Evolutionary conservation across 2,797 vertebrate species (phyloP).

Genomic region (Clarias platycephalus): DNA sequence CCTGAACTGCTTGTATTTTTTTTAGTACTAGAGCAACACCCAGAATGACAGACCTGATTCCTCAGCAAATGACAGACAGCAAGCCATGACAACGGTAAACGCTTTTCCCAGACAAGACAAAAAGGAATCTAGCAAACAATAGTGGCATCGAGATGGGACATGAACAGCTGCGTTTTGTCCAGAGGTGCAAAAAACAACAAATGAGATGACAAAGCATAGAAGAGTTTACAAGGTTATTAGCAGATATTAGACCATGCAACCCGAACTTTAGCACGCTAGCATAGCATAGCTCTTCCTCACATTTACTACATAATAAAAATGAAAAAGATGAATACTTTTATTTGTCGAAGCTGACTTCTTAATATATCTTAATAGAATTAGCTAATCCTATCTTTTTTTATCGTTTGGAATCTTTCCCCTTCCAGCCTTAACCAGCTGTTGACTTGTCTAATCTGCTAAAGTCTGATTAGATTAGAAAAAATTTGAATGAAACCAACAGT

Average conservation of each 20-base stretch:
- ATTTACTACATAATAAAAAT: neutral
- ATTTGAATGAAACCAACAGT: conserved; percentile 18
- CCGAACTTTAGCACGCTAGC: neutral
- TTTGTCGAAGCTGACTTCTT: neutral
- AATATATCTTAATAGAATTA: neutral
- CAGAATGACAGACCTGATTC: neutral
- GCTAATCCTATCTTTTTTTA: neutral
- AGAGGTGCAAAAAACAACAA: neutral
- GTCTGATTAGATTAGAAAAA: conserved; percentile 9
- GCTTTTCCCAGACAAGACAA: conserved; percentile 30
- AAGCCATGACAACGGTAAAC: conserved; percentile 27
- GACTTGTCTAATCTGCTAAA: conserved; percentile 12
- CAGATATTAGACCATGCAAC: neutral
- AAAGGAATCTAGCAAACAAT: conserved; percentile 19
- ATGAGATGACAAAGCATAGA: neutral
- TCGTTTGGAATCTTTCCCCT: neutral
- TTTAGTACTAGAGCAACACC: neutral
- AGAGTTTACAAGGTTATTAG: neutral
- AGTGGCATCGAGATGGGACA: conserved; percentile 2
- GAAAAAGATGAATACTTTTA: neutral
- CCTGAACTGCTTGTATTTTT: neutral
- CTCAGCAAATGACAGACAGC: conserved; percentile 24
- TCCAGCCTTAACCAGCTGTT: conserved; percentile 2
- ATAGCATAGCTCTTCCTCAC: neutral
- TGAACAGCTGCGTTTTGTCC: neutral